phyloP scores from a whole-genome alignment of 1,140 invertebrate genomes.

The Pantala flavescens region DNA sequence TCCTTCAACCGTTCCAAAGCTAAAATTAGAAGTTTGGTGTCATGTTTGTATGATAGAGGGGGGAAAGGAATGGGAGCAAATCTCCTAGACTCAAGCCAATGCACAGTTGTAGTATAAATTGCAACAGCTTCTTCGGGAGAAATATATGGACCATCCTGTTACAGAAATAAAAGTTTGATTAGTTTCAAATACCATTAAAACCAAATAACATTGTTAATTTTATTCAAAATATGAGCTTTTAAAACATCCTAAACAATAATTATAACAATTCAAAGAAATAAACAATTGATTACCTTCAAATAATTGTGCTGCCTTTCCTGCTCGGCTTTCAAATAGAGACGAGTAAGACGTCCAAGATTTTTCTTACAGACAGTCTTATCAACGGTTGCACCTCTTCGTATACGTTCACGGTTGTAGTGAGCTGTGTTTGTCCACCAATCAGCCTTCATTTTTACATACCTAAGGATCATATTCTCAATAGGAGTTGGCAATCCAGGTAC shows the following conservation, averaged over 20 bases:
- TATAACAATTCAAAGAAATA: neutral
- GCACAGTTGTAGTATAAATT: constrained; percentile 98
- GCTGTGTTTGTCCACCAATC: constrained; percentile 99
- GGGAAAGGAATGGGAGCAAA: constrained; percentile 99
- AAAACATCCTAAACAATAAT: no score
- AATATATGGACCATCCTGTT: constrained; percentile 93
- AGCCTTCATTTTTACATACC: constrained; percentile 99
- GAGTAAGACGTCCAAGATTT: constrained; percentile 91
- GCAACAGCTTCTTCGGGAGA: constrained; percentile 98
- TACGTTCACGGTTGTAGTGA: constrained; percentile 97
- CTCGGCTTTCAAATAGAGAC: constrained; percentile 95
- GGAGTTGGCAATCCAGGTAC: constrained; percentile 96
- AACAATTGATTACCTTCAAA: constrained; percentile 53
- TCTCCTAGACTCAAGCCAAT: constrained; percentile 95
- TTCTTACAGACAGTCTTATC: constrained; percentile 99
- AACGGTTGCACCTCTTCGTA: constrained; percentile 84
- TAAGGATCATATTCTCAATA: constrained; percentile 99
- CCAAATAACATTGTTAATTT: no score
- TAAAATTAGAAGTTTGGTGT: constrained; percentile 95
- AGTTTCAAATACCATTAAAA: neutral
- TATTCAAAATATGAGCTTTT: no score
- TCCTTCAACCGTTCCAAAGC: constrained; percentile 96
- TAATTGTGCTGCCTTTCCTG: constrained; percentile 99
- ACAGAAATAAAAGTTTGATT: constrained; percentile 3
- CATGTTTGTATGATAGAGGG: constrained; percentile 97